Evolutionary conservation across 2,113 vertebrate genomes (phyloP), one percentile per base, ranked within the genome.

Genomic region (human (Homo sapiens)): DNA sequence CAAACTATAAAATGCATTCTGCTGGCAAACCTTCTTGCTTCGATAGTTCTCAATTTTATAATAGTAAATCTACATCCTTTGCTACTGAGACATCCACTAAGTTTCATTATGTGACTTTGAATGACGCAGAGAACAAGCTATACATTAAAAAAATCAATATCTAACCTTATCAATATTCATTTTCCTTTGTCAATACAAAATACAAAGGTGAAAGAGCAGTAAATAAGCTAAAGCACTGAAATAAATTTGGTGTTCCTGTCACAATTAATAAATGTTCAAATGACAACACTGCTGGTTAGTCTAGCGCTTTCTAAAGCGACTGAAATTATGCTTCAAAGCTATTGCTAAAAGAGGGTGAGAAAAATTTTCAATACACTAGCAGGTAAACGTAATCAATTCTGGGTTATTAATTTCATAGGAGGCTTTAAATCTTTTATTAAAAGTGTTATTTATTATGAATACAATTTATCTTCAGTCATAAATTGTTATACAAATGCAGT

Each of bases 121-220:
- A 98, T 98, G 96, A 97, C 97, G 96, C 98, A 98, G 97, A 98
- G 98, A 99, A 98, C 94, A 97, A 97, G 98, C 95, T 98, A 98
- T 98, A 99, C 98, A 98, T 99, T 98, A 98, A 86, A 68, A 76
- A 99, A 99, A 99, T 99, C 99, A 99, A 99, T 99, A 99, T 50
- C 98, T 97, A 98, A 97, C 98, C 98, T 98, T 99, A 99, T 99
- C 99, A 99, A 99, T 99, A 99, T 99, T 99, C 98, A 99, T 99
- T 99, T 98, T 98, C 98, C 98, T 98, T 98, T 98, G 99, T 99
- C 99, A 98, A 99, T 99, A 99, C 97, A 98, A 98, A 99, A 99
- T 98, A 98, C 98, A 98, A 98, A 99, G 99, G 98, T 98, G 98
- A 99, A 98, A 98, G 99, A 99, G 98, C 98, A 99, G 98, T 98